Percentiles rank a stretch among this genome's conserved stretches.
These are phyloP conservation scores for Ommatoiulus sabulosus DNA, from an alignment of 2,888 invertebrate genomes.

Conservation along the genomic window DNA sequence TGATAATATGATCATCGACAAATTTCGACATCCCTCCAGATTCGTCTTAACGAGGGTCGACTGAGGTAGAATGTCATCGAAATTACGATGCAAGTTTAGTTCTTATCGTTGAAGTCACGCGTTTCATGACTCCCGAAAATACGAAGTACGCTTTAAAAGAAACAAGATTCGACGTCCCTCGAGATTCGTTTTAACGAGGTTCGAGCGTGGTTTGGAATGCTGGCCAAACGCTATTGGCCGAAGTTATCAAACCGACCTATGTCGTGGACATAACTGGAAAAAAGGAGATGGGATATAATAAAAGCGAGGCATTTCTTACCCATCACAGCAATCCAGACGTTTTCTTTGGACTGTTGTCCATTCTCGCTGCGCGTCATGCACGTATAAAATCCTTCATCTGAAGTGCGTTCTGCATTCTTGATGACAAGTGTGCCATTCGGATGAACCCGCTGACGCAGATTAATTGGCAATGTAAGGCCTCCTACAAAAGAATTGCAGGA, in stretches of 20 bases:
- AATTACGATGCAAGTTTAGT: too few species aligned
- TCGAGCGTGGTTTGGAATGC: not conserved
- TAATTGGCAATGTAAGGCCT: constrained; percentile 58
- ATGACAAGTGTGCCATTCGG: constrained; percentile 59
- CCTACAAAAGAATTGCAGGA: constrained; percentile 54
- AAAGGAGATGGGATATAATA: not conserved
- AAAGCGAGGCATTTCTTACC: constrained; percentile 54
- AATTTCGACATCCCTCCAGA: too few species aligned
- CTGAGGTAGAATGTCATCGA: too few species aligned
- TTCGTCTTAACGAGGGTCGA: too few species aligned
- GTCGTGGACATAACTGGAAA: not conserved
- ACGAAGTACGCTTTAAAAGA: too few species aligned
- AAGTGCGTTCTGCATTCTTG: constrained; percentile 58
- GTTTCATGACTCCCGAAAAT: too few species aligned
- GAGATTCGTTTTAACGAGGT: too few species aligned
- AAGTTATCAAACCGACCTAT: not conserved
- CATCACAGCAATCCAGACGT: constrained; percentile 59
- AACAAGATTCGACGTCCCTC: too few species aligned
- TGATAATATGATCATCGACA: too few species aligned
- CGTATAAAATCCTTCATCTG: constrained; percentile 59
- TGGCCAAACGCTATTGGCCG: not conserved
- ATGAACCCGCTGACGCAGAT: constrained; percentile 58
- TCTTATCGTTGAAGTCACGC: too few species aligned
- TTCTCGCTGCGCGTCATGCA: constrained; percentile 59
- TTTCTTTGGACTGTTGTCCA: constrained; percentile 58